A percentile compares a stretch with the other conserved stretches of the same genome.
Evolutionary conservation across 1,140 invertebrate species (phyloP).

Genomic region (Drosophila grimshawi): DNA sequence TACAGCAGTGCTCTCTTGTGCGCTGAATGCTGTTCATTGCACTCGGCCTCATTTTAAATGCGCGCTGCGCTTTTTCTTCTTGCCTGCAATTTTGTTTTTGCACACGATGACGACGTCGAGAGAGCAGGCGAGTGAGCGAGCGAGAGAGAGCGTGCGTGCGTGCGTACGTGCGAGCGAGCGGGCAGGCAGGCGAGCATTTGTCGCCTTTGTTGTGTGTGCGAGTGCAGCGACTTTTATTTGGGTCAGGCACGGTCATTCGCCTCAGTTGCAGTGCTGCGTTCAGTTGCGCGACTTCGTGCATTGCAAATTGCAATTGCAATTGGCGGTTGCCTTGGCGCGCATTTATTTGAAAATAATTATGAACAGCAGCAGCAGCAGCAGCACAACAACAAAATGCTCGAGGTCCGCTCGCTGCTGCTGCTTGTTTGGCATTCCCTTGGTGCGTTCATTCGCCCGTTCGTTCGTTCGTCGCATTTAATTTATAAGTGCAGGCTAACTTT

Average conservation of each 20-base stretch:
- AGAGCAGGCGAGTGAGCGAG: conserved; percentile 20
- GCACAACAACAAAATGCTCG: conserved; percentile 40
- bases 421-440: conserved; percentile 47
- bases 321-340: conserved; percentile 69
- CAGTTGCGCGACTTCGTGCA: conserved; percentile 23
- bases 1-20: conserved; percentile 22
- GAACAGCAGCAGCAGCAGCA: conserved; percentile 24
- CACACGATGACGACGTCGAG: conserved; percentile 44
- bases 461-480: neutral
- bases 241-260: conserved; percentile 85
- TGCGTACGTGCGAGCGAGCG: neutral
- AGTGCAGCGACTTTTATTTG: conserved; percentile 85
- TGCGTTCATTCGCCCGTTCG: conserved; percentile 1
- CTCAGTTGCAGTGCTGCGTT: conserved; percentile 56
- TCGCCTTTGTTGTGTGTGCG: conserved; percentile 58
- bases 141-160: neutral
- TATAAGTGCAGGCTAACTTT: conserved; percentile 4
- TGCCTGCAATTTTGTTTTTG: conserved; percentile 73
- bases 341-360: conserved; percentile 78
- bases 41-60: conserved; percentile 77
- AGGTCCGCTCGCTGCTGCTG: conserved; percentile 14
- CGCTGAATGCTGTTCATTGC: conserved; percentile 84
- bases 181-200: conserved; percentile 50
- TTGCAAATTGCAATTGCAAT: conserved; percentile 39
- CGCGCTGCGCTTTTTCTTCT: conserved; percentile 51